These are phyloP conservation scores for Ornithoptera priamus DNA, from an alignment of 2,888 invertebrate genomes.

Conservation along the genomic window DNA sequence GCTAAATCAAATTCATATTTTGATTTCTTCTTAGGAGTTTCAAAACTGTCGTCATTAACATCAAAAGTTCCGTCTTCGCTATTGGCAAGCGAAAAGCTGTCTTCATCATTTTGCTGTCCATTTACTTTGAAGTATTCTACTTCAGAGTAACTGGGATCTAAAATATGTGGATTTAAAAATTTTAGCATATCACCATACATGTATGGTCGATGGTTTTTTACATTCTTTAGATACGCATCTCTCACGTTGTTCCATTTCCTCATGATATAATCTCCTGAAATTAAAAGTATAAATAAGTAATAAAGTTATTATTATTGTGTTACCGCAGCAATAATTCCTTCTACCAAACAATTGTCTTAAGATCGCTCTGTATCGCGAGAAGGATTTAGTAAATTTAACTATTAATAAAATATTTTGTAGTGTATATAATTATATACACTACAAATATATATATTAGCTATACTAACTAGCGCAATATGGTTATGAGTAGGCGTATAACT, in stretches of 20 bases:
- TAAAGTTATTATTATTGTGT: not conserved
- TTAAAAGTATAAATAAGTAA: not conserved
- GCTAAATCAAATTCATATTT: too few species aligned
- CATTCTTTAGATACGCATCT: conserved; percentile 43
- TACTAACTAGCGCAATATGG: too few species aligned
- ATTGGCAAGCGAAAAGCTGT: conserved; percentile 24
- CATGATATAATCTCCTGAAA: conserved; percentile 47
- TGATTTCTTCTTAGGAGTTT: conserved; percentile 1
- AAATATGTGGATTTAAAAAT: conserved; percentile 46
- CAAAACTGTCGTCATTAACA: conserved; percentile 12
- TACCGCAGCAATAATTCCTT: too few species aligned
- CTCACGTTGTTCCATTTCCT: conserved; percentile 56
- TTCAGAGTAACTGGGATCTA: not conserved
- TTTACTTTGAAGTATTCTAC: not conserved
- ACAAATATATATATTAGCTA: too few species aligned
- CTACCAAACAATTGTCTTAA: too few species aligned
- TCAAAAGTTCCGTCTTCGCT: conserved; percentile 35
- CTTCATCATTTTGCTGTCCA: conserved; percentile 27
- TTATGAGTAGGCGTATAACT: too few species aligned
- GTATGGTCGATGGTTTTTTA: conserved; percentile 43
- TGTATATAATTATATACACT: too few species aligned
- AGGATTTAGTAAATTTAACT: too few species aligned
- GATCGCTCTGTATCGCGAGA: too few species aligned
- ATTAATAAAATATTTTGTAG: too few species aligned
- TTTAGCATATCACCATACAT: conserved; percentile 48